phyloP scores from a whole-genome alignment of 2,113 vertebrate genomes.

The Lynx canadensis region DNA sequence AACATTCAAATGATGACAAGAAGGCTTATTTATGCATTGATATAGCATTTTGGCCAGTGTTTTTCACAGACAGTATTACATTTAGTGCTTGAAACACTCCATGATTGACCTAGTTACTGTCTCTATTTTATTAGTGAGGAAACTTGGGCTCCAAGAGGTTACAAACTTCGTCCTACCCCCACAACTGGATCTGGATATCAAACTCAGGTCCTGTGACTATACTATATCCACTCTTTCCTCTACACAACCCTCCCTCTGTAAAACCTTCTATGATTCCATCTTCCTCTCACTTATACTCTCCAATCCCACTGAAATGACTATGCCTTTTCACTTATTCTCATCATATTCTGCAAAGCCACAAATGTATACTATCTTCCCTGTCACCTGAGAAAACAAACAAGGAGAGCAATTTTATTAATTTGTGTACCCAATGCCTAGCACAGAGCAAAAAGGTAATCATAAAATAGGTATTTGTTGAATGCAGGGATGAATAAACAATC shows the following conservation, averaged over 20 bases:
- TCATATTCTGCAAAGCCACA: neutral
- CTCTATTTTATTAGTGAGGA: neutral
- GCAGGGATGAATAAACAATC: neutral
- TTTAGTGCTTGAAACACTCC: neutral
- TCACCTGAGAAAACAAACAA: neutral
- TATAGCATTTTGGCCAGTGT: neutral
- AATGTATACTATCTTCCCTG: neutral
- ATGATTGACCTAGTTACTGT: neutral
- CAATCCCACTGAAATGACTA: neutral
- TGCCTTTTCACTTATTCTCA: neutral
- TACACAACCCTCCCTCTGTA: neutral
- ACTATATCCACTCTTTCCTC: neutral
- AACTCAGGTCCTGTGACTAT: neutral
- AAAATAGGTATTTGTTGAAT: neutral
- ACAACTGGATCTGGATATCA: neutral
- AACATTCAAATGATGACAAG: neutral
- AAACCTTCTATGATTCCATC: neutral
- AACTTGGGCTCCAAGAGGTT: neutral
- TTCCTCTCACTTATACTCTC: neutral
- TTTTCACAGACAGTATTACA: neutral
- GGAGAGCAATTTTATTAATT: neutral
- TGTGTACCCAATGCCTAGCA: neutral
- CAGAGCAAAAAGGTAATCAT: neutral
- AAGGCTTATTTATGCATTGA: neutral
- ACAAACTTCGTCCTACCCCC: neutral